Evolutionary conservation across 1,140 invertebrate species (phyloP).

Genomic region (Druon quercuslanigerum): DNA sequence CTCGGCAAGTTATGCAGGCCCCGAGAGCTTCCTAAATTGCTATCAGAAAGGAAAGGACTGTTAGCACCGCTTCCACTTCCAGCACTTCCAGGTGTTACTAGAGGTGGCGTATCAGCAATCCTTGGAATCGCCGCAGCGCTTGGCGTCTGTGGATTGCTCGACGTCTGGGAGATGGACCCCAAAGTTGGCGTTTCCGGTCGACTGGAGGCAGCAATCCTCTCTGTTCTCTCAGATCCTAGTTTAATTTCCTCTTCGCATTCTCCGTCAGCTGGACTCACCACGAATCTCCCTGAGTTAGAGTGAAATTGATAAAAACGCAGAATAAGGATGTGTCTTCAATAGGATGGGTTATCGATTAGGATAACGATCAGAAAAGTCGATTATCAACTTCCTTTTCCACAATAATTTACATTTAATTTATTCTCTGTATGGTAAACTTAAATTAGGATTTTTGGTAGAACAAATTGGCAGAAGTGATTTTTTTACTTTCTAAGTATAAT

Average conservation of each 20-base stretch:
- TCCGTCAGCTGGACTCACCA: conserved; percentile 72
- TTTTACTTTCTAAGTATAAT: too few relatives aligned
- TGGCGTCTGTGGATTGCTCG: conserved; percentile 63
- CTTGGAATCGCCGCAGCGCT: conserved; percentile 61
- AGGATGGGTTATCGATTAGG: too few relatives aligned
- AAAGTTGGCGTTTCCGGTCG: conserved; percentile 44
- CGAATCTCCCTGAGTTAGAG: conserved; percentile 69
- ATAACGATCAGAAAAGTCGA: too few relatives aligned
- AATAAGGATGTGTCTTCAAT: not conserved
- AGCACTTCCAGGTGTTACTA: conserved; percentile 78
- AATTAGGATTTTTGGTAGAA: too few relatives aligned
- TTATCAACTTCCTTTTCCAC: too few relatives aligned
- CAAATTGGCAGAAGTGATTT: too few relatives aligned
- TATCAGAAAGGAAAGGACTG: conserved; percentile 65
- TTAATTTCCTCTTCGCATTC: conserved; percentile 61
- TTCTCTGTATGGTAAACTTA: too few relatives aligned
- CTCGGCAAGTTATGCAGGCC: conserved; percentile 65
- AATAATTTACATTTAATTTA: not conserved
- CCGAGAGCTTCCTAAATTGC: conserved; percentile 48
- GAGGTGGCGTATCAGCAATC: conserved; percentile 68
- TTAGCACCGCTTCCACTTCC: conserved; percentile 79
- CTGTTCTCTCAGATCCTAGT: conserved; percentile 33
- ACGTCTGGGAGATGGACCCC: conserved; percentile 51
- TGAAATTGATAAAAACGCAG: conserved; percentile 33
- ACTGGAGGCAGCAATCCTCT: conserved; percentile 35